Conservation (phyloP, 2,888 invertebrate species). For the Melipona bicolor region DNA sequence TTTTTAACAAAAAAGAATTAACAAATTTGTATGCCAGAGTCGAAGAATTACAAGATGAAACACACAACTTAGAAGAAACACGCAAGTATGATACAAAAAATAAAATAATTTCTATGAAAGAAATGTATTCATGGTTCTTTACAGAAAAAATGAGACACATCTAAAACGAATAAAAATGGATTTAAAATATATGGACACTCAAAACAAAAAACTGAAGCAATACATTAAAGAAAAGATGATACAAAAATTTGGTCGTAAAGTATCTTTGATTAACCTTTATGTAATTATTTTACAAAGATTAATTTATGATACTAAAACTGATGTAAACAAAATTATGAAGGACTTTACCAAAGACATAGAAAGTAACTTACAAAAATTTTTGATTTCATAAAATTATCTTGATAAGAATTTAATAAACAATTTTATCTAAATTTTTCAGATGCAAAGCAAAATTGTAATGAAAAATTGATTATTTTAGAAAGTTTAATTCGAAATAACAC, state of each 20-base stretch:
- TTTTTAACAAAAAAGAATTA: slow-evolving; percentile 88
- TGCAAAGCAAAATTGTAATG: slow-evolving; percentile 80
- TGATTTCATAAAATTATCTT: slow-evolving; percentile 5
- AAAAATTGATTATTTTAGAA: slow-evolving; percentile 83
- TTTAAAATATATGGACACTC: slow-evolving; percentile 87
- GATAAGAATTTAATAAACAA: slow-evolving; percentile 1
- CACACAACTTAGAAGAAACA: slow-evolving; percentile 86
- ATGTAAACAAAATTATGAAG: slow-evolving; percentile 84
- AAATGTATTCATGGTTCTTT: slow-evolving; percentile 15
- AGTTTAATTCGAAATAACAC: slow-evolving; percentile 85
- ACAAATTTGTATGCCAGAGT: slow-evolving; percentile 87
- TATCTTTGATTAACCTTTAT: slow-evolving; percentile 86
- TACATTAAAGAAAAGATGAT: slow-evolving; percentile 85
- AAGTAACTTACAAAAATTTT: slow-evolving; percentile 79
- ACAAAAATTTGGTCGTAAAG: slow-evolving; percentile 86
- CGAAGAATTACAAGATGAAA: slow-evolving; percentile 88
- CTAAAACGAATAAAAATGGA: slow-evolving; percentile 90
- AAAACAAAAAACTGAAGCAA: slow-evolving; percentile 86
- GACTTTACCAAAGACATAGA: slow-evolving; percentile 84
- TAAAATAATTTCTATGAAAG: background rate
- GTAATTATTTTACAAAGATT: slow-evolving; percentile 86
- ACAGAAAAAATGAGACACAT: slow-evolving; percentile 88
- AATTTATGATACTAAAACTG: slow-evolving; percentile 86
- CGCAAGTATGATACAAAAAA: slow-evolving; percentile 85
- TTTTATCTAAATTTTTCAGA: slow-evolving; percentile 44